A percentile compares a stretch with the other conserved stretches of the same genome.
phyloP scores from a whole-genome alignment of 2,113 vertebrate species.

The Crotalus horridus region DNA sequence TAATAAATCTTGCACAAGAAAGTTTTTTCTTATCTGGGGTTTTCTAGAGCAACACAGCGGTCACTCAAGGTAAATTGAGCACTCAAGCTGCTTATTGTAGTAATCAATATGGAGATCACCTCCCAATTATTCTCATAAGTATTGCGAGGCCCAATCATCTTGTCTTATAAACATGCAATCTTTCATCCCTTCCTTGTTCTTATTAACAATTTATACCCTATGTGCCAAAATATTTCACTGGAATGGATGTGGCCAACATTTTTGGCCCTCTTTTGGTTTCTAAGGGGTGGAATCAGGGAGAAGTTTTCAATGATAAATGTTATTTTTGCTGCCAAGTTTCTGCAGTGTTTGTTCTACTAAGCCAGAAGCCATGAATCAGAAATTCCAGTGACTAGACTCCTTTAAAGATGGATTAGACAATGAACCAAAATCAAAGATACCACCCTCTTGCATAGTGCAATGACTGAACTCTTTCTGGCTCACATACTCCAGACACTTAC shows the following conservation, averaged over 20 bases:
- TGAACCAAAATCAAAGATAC: not conserved
- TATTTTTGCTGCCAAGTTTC: not conserved
- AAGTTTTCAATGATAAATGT: not conserved
- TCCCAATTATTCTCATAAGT: not conserved
- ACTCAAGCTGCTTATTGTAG: not conserved
- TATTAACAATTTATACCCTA: not conserved
- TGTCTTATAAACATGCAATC: not conserved
- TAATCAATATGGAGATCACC: not conserved
- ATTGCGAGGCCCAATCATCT: not conserved
- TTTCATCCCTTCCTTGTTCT: not conserved
- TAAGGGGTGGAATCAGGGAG: not conserved
- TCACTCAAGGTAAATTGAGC: not conserved
- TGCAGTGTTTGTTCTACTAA: not conserved
- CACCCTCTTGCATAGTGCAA: not conserved
- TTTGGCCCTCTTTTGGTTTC: not conserved
- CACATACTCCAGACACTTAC: slow-evolving; percentile 70
- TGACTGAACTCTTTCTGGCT: not conserved
- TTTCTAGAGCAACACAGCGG: not conserved
- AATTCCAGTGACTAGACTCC: not conserved
- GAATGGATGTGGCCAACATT: not conserved
- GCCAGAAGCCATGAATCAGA: not conserved
- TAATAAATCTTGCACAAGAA: not conserved
- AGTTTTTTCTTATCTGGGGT: not conserved
- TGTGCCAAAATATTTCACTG: not conserved
- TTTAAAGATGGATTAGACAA: not conserved